phyloP scores from a whole-genome alignment of 2,113 vertebrate species.

The Arizona elegans region DNA sequence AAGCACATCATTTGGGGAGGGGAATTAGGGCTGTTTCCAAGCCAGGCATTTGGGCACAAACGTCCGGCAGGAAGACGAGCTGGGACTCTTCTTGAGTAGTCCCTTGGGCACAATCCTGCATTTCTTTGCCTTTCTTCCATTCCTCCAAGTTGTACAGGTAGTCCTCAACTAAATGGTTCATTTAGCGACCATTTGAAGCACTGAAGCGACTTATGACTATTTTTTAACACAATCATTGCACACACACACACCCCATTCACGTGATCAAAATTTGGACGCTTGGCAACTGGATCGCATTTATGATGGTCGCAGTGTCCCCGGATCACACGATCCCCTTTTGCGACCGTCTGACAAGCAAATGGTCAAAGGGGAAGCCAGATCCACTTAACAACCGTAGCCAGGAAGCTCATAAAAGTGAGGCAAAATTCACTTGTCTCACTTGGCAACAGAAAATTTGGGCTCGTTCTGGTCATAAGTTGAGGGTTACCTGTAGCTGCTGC shows the following conservation, averaged over 20 bases:
- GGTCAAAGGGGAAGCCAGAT: background rate
- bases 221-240: background rate
- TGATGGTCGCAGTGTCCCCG: too few relatives aligned
- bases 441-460: background rate
- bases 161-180: background rate
- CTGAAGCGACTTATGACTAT: background rate
- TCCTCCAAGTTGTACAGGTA: background rate
- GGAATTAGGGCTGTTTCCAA: background rate
- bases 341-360: background rate
- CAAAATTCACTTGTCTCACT: background rate
- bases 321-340: background rate
- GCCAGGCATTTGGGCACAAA: background rate
- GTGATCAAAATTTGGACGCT: background rate
- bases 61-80: rapidly evolving
- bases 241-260: too few relatives aligned
- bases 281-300: too few relatives aligned
- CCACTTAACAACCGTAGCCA: background rate
- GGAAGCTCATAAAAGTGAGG: background rate
- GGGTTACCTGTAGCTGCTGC: background rate
- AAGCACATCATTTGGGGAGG: background rate
- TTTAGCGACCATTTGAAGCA: background rate
- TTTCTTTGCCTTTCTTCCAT: background rate
- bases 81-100: rapidly evolving
- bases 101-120: background rate
- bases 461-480: background rate